These are phyloP conservation scores for Halictus quadricinctus DNA, from an alignment of 2,888 invertebrate genomes.

Conservation along the genomic window DNA sequence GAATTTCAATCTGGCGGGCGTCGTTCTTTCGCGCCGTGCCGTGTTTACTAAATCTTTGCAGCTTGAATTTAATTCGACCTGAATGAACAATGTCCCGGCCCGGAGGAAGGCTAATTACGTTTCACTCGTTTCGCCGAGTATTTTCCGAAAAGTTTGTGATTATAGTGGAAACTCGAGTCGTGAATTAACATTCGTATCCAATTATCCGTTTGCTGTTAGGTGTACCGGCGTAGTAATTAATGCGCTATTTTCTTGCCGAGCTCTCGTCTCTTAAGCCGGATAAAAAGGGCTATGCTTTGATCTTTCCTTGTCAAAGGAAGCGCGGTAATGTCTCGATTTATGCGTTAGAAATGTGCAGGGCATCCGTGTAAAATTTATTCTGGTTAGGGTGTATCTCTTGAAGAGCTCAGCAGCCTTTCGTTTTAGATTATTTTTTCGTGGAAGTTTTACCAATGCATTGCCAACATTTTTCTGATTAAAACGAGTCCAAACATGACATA, in stretches of 20 bases:
- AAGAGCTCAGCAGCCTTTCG: too few relatives aligned
- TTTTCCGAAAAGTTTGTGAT: neutral
- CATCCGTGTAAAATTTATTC: too few relatives aligned
- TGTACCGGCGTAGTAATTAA: neutral
- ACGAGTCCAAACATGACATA: too few relatives aligned
- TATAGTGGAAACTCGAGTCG: neutral
- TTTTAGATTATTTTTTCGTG: too few relatives aligned
- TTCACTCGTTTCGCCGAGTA: neutral
- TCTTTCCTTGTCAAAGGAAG: neutral
- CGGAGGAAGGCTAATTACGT: neutral
- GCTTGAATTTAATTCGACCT: neutral
- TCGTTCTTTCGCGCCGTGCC: conserved; percentile 3
- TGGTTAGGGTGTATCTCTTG: too few relatives aligned
- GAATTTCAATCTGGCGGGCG: neutral
- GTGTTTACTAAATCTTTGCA: conserved; percentile 3
- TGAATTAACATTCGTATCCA: neutral
- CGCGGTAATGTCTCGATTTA: neutral
- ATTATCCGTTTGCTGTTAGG: neutral
- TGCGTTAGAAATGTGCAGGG: too few relatives aligned
- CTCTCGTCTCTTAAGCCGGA: neutral
- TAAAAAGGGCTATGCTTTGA: neutral
- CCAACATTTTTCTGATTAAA: too few relatives aligned
- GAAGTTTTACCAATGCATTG: too few relatives aligned
- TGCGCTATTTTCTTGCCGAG: neutral
- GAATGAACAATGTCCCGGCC: neutral